Base-by-base conservation (phyloP, 1,140 invertebrate genomes). In the Pissodes strobi region DNA sequence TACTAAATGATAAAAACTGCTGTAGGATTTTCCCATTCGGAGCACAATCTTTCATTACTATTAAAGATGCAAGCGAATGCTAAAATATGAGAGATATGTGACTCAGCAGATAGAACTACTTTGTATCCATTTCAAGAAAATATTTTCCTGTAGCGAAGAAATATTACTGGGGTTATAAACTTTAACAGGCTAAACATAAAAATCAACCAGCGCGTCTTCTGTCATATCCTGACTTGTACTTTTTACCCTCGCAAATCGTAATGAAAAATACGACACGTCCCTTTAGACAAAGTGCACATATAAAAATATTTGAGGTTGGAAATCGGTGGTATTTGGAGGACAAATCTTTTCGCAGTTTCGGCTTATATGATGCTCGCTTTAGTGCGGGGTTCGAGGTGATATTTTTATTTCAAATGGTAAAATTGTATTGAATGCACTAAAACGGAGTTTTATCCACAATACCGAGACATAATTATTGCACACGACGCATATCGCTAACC, bases 281-380 rank as follows among this genome's bases (percentile, higher is more conserved):
- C 72, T 70, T 73, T 73, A 73, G 72, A 73, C 72, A 73, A 73
- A 73, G 69, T 73, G 68, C 69, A 64, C 69, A 57, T 68, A 71
- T 71, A 73, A 73, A 73, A 73, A 71, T 70, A 71, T 73, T 73
- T 71, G 68, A 71, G 65, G 66, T 68, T 68, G 69, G 64, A 69
- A 71, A 69, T 64, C 60, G 67, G 49, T 58, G 69, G 69, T 67
- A 62, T 71, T 71, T 69, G 64, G 58, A 39, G 46, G 69, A 71
- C 69, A 71, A 71, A 71, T 71, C 41, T 53, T 17, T 46, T 58
- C 17, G 56, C 48, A 61, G 21, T 15, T 17, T 51, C 15, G 21
- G 25, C 27, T 52, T 18, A 37, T 52, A 52, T 25, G 18, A 56
- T 41, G 18, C 30, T 12, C 5, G 19, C 21, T 41, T 56, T 56